Evolutionary conservation across 2,888 invertebrate species (phyloP).

Genomic region (Meteorus colon): DNA sequence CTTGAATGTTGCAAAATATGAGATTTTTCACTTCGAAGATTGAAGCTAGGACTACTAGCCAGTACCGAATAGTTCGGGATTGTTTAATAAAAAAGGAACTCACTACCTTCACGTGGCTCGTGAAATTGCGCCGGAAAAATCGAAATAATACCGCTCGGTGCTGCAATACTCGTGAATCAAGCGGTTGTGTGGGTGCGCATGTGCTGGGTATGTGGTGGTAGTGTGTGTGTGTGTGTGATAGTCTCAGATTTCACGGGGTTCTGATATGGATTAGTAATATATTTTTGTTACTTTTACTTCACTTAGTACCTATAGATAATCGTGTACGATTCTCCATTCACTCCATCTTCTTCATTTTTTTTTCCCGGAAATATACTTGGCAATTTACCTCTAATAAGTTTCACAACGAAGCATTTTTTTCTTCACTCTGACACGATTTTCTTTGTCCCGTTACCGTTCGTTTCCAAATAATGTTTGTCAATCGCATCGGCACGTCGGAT

Average conservation of each 20-base stretch:
- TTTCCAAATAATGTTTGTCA: slow-evolving; percentile 39
- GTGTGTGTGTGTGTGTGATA: slow-evolving; percentile 49
- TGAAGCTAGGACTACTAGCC: too few species aligned
- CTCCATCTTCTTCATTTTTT: slow-evolving; percentile 60
- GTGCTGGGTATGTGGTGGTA: not conserved
- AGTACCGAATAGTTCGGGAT: too few species aligned
- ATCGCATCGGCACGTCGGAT: slow-evolving; percentile 31
- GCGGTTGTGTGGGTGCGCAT: too few species aligned
- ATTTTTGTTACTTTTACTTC: slow-evolving; percentile 55
- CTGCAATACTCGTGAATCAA: too few species aligned
- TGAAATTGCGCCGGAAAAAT: too few species aligned
- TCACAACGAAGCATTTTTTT: slow-evolving; percentile 69
- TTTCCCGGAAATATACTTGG: slow-evolving; percentile 72
- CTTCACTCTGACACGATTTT: slow-evolving; percentile 52
- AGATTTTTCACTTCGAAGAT: too few species aligned
- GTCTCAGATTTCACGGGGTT: slow-evolving; percentile 67
- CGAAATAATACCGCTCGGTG: too few species aligned
- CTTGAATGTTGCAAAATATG: too few species aligned
- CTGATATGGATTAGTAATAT: slow-evolving; percentile 61
- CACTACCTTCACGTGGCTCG: too few species aligned
- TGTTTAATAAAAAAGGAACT: too few species aligned
- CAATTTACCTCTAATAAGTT: slow-evolving; percentile 72
- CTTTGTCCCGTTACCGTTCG: slow-evolving; percentile 30
- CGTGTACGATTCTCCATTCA: slow-evolving; percentile 47
- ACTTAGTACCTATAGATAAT: slow-evolving; percentile 58